Evolutionary conservation across 2,888 invertebrate genomes (phyloP), one percentile per base, ranked within the genome.

Genomic region (Synergus itoensis): DNA sequence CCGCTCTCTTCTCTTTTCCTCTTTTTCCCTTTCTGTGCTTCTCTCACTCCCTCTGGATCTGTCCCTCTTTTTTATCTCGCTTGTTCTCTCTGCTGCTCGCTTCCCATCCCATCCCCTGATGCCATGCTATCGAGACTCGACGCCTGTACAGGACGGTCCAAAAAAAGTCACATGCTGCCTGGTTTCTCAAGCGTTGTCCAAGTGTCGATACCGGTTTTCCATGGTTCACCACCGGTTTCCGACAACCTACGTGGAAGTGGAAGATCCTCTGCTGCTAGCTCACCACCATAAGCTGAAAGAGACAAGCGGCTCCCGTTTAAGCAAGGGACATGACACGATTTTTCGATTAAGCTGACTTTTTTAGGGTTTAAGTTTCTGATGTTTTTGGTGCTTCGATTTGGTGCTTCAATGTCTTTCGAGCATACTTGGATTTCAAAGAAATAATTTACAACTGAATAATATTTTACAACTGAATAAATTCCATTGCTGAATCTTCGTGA

Each of bases 21-120:
- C 62, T 76, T 57, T 81, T 81, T 80, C 78, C 77, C 64, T 82
- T 81, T 9, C n/a, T 9, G n/a, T 18, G 57, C 57, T 57, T 18
- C 12, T 62, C 62, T 62, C 62, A 62, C 62, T 62, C 14, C 21
- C 62, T 62, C 62, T 62, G 4, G 21, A 62, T 62, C 18, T 62
- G 14, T 62, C 28, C 14, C 28, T 28, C 14, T 62, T 62, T 62
- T 36, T 18, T 28, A 4, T 62, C 28, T 62, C 5, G 21, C 62
- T 62, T 28, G 21, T 62, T 62, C 28, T 62, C 62, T 28, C 62
- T 62, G 9, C 18, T 57, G 57, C 57, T 18, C 16, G 18, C 18
- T 57, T 11, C 57, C 18, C 18, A 57, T 9, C 62, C 62, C 62
- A 57, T 9, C 62, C 62, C 62, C 14, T 14, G 28, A 62, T 62